Evolutionary conservation across 2,113 vertebrate genomes (phyloP).

Genomic region (Alethe castanea): DNA sequence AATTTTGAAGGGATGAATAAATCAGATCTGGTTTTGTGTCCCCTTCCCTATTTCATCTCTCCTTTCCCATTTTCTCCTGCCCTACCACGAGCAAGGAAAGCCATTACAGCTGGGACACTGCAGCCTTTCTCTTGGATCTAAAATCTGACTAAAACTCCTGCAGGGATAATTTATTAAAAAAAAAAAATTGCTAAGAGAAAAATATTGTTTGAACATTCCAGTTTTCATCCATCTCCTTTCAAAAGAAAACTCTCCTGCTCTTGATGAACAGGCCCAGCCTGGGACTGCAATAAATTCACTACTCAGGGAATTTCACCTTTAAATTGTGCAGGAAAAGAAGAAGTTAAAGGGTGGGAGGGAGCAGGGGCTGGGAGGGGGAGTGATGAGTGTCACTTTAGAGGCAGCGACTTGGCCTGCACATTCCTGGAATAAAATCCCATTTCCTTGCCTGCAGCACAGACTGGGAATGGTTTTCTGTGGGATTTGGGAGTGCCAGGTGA

Average conservation of each 20-base stretch:
- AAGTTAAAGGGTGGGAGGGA: constrained; percentile 6
- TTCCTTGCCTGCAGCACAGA: not conserved
- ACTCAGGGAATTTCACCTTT: not conserved
- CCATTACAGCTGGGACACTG: not conserved
- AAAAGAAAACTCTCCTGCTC: not conserved
- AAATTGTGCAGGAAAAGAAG: not conserved
- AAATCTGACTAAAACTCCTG: not conserved
- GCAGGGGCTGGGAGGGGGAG: not conserved
- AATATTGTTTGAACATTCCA: not conserved
- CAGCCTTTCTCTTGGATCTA: not conserved
- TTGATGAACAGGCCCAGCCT: not conserved
- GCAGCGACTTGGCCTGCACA: not conserved
- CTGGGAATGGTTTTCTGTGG: not conserved
- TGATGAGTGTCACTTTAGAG: not conserved
- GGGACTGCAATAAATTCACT: not conserved
- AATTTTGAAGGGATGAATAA: not conserved
- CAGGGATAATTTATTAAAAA: not conserved
- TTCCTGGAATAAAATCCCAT: not conserved
- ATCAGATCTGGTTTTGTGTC: not conserved
- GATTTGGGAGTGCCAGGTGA: not conserved
- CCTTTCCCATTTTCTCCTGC: not conserved
- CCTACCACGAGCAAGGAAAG: not conserved
- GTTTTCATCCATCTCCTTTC: not conserved
- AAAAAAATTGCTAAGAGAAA: not conserved
- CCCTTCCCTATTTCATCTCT: not conserved